Evolutionary conservation across 2,888 invertebrate species (phyloP), one percentile per base, ranked within the genome.

Genomic region (Heliconius ismenius): DNA sequence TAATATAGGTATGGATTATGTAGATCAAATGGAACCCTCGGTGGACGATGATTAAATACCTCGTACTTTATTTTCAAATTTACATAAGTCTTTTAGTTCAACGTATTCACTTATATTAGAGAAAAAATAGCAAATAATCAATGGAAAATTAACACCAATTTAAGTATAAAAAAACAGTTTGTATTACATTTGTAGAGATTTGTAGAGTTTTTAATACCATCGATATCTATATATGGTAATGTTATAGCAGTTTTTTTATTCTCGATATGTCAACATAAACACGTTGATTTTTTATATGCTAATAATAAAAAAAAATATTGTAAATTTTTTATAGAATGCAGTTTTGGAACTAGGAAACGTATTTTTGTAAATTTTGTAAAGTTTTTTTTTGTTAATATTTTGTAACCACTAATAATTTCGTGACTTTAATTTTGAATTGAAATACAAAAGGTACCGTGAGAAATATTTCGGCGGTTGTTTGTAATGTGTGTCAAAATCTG

Each of bases 231-330:
- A 69, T 70, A 58, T 28, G 58, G 65, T 72, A 72, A 76, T 72
- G 36, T 64, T 72, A 64, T 24, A 72, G 70, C 49, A 39, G 13
- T 69, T 72, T 72, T 43, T 69, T 70, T 58, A 69, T 68, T 43
- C 72, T 64, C 58, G 36, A 70, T 72, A 28, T 65, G 76, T 72
- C 76, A 72, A 72, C 76, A 76, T 76, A 76, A 76, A 76, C 64
- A 76, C 58, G 63, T 75, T 49, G 21, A 3, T 32, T n/a, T 26
- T 32, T 70, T 32, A 58, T 32, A 7, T 49, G 49, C 9, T 49
- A 49, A 21, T 18, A 21, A 49, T 49, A 49, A 49, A 13, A 60
- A 36, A 13, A 39, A 32, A 70, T 4, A 9, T 72, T 72, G 60
- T 11, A 72, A 18, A 60, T 58, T 72, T 72, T 60, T 24, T 39